Evolutionary conservation across 2,888 invertebrate genomes (phyloP), one percentile per base, ranked within the genome.

Genomic region (Myopa tessellatipennis): DNA sequence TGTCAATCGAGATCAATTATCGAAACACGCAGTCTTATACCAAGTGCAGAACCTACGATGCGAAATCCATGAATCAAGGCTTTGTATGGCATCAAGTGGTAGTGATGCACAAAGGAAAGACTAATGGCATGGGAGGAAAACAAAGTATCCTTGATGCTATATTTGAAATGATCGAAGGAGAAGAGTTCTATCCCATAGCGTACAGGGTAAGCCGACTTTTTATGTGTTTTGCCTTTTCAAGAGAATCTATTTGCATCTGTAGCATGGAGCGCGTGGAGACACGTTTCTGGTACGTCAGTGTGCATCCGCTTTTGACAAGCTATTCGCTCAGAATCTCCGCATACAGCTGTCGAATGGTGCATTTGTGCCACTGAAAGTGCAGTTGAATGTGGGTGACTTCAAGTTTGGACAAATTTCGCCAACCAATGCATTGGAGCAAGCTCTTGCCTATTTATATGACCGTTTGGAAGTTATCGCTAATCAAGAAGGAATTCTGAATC

Each of bases 1-100:
- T 76, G 65, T 83, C 87, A 0, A 88, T 88, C 55, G 77, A 80
- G 7, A 71, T 89, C 7, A 82, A 82, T 50, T 86, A 85, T 68
- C 68, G 73, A 0, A 78, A 81, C 6, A 77, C 84, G 0, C 74
- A 79, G 12, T 79, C 83, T 7, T 88, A 86, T 76, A 79, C 79
- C 36, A 85, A 83, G 45, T 84, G 83, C 38, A 83, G 74, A 34
- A 71, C 52, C 4, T 88, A 88, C 60, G 85, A 85, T 55, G 16
- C 77, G 0, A 79, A 82, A 5, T 72, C 81, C 0, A 85, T 85
- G 74, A 85, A 83, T 50, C 75, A 82, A 7, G 82, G 84, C 0
- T 84, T 81, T 45, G 83, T 84, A 4, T 88, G 88, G 88, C 85
- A 87, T 73, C 84, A 86, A 73, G 81, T 88, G 40, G 65, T 81